Evolutionary conservation across 2,888 invertebrate species (phyloP).

Genomic region (Caenorhabditis sp.): DNA sequence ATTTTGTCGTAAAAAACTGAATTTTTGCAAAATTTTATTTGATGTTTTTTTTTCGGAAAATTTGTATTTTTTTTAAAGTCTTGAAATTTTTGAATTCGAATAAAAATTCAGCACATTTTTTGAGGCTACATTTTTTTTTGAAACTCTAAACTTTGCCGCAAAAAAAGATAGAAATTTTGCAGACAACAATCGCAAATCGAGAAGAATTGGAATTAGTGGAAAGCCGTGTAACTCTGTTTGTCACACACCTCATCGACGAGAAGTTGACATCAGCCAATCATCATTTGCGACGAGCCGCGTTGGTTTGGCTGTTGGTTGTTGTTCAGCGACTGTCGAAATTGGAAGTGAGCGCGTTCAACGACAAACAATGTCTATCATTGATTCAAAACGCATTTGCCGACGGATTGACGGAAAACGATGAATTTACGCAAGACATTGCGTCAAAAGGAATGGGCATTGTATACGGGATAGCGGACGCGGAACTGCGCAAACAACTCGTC

Average conservation of each 20-base stretch:
- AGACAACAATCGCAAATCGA: slow-evolving; percentile 8
- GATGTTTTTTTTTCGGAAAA: no score
- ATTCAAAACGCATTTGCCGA: slow-evolving; percentile 58
- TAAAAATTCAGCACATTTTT: no score
- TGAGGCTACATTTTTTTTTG: no score
- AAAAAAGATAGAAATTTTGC: no score
- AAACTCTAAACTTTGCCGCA: no score
- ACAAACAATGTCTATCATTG: slow-evolving; percentile 9
- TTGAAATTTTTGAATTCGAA: no score
- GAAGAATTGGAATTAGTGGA: background rate
- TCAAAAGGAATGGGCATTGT: slow-evolving; percentile 81
- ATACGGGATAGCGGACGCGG: slow-evolving; percentile 82
- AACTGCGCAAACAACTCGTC: slow-evolving; percentile 79
- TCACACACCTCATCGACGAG: background rate
- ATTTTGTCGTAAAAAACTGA: no score
- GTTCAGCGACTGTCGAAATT: slow-evolving; percentile 28
- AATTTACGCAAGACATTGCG: slow-evolving; percentile 90
- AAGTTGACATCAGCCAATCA: slow-evolving; percentile 42
- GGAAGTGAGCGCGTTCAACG: slow-evolving; percentile 9
- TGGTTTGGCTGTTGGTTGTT: slow-evolving; percentile 55
- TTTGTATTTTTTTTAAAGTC: background rate
- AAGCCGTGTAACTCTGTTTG: background rate
- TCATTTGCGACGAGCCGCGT: slow-evolving; percentile 52
- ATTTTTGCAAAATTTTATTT: no score
- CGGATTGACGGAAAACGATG: slow-evolving; percentile 71